Percentiles rank a stretch among this genome's conserved stretches.
Conservation (phyloP, 2,888 invertebrate genomes). For the Tetranychus truncatus region DNA sequence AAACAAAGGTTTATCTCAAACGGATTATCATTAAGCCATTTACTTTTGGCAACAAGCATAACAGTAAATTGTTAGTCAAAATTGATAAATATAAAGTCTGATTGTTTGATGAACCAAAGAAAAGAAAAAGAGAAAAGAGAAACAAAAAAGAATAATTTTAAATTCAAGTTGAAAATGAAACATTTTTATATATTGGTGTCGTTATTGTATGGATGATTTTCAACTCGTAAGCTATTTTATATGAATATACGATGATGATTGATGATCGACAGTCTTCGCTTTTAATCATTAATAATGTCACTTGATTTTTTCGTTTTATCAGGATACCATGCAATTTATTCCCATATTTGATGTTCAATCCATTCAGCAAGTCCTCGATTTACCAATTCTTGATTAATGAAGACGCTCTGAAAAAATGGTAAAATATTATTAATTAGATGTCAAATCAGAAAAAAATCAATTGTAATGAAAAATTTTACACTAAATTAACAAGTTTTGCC, state of each 20-base stretch:
- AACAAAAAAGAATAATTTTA: background rate
- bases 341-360: conserved; percentile 28
- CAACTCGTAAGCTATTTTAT: background rate
- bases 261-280: background rate
- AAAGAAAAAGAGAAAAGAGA: background rate
- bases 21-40: too few relatives aligned
- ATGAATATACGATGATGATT: background rate
- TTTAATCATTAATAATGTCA: background rate
- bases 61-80: background rate
- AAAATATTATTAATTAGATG: background rate
- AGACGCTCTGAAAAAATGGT: conserved; percentile 48
- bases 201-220: background rate
- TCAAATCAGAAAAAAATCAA: background rate
- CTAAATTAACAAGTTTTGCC: too few relatives aligned
- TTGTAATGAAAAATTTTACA: background rate
- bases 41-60: background rate
- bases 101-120: background rate
- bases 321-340: background rate
- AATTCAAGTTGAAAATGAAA: too few relatives aligned
- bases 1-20: too few relatives aligned
- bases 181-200: background rate
- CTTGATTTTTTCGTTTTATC: background rate
- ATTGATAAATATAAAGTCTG: background rate
- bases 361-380: conserved; percentile 63
- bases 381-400: conserved; percentile 68